phyloP scores from a whole-genome alignment of 2,113 vertebrate species.

The Xyliphius kryptos region DNA sequence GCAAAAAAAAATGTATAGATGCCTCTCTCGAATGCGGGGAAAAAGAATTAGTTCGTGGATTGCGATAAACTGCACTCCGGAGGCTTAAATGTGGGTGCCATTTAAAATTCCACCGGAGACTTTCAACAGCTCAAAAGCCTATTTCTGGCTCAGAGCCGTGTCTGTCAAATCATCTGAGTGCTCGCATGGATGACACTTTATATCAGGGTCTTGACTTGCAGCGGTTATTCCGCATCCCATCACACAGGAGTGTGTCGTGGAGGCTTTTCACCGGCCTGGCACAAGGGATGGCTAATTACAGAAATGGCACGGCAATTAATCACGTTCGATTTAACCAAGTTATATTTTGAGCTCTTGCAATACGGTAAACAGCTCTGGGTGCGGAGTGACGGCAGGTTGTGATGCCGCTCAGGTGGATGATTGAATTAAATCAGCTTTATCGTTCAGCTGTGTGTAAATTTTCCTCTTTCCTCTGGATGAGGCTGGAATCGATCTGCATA shows the following conservation, averaged over 20 bases:
- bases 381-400: slow-evolving; percentile 24
- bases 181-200: not conserved
- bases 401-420: slow-evolving; percentile 25
- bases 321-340: slow-evolving; percentile 5
- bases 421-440: slow-evolving; percentile 11
- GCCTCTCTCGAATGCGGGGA: not conserved
- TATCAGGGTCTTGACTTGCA: slow-evolving; percentile 14
- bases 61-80: not conserved
- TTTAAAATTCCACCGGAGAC: slow-evolving; percentile 9
- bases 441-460: not conserved
- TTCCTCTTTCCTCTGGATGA: not conserved
- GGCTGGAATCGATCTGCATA: not conserved
- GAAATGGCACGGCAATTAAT: slow-evolving; percentile 2
- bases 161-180: slow-evolving; percentile 19
- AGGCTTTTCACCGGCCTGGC: too few relatives aligned
- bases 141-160: slow-evolving; percentile 16
- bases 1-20: not conserved
- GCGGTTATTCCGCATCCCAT: slow-evolving; percentile 17
- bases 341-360: slow-evolving; percentile 5
- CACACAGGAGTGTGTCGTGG: not conserved
- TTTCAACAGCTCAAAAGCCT: not conserved
- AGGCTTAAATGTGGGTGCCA: slow-evolving; percentile 14
- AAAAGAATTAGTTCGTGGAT: not conserved
- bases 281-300: slow-evolving; percentile 13
- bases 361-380: not conserved